Conservation (phyloP, 2,797 vertebrate species). For the Sebastes ruberrimus region DNA sequence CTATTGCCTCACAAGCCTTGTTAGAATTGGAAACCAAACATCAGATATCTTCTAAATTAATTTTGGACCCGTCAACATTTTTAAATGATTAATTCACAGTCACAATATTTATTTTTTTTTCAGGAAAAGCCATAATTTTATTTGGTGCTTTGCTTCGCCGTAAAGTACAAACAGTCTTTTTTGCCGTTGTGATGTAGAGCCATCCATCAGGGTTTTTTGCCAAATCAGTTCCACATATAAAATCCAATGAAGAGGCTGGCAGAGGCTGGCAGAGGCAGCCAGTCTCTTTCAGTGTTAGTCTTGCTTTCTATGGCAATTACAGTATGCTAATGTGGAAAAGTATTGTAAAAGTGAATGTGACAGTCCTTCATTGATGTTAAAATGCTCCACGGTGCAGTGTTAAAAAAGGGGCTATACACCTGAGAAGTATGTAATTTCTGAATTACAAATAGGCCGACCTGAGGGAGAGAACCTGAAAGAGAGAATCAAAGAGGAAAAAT, state of each 20-base stretch:
- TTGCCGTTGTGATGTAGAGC: not conserved
- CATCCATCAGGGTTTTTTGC: not conserved
- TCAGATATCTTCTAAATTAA: no score
- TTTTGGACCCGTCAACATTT: no score
- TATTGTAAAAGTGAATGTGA: not conserved
- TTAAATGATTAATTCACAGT: no score
- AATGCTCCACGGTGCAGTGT: not conserved
- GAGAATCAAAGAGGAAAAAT: slow-evolving; percentile 19
- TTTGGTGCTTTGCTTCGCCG: not conserved
- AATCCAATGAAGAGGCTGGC: not conserved
- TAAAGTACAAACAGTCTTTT: not conserved
- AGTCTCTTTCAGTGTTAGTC: not conserved
- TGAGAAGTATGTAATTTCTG: slow-evolving; percentile 26
- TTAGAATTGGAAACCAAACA: no score
- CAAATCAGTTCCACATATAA: not conserved
- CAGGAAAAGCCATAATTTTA: no score
- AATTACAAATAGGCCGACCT: slow-evolving; percentile 41
- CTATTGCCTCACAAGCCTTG: no score
- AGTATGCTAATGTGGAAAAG: slow-evolving; percentile 23
- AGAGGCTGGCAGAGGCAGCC: not conserved
- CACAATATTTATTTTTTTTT: no score
- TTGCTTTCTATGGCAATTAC: not conserved
- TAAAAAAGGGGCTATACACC: not conserved
- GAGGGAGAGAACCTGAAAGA: slow-evolving; percentile 24
- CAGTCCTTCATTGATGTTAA: slow-evolving; percentile 11